Conservation (phyloP, 2,888 invertebrate species). For the Dryadula phaetusa region DNA sequence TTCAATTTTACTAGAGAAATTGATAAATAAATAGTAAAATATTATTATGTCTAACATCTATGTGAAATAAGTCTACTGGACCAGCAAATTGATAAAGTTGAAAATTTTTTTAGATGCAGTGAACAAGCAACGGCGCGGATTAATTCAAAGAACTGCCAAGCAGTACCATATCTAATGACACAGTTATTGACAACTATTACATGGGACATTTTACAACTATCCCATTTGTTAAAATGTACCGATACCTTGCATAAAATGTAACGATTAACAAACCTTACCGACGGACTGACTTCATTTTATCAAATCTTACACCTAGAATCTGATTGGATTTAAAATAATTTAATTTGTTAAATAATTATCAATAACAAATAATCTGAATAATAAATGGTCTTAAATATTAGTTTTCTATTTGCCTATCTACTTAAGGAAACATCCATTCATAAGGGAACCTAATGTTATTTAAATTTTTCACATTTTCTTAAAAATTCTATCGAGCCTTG, state of each 20-base stretch:
- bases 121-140: conserved; percentile 28
- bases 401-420: conserved; percentile 75
- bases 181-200: conserved; percentile 18
- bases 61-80: conserved; percentile 37
- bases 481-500: conserved; percentile 14
- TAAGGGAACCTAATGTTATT: conserved; percentile 50
- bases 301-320: conserved; percentile 49
- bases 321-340: conserved; percentile 63
- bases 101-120: conserved; percentile 8
- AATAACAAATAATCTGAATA: conserved; percentile 62
- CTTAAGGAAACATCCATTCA: conserved; percentile 63
- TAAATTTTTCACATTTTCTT: conserved; percentile 36
- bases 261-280: conserved; percentile 28
- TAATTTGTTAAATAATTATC: conserved; percentile 52
- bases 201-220: conserved; percentile 1
- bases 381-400: conserved; percentile 64
- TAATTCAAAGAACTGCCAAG: conserved; percentile 32
- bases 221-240: conserved; percentile 3
- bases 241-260: conserved; percentile 23
- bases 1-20: conserved; percentile 12
- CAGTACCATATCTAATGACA: conserved; percentile 23
- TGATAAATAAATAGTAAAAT: conserved; percentile 21
- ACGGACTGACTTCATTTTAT: conserved; percentile 40
- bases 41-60: conserved; percentile 27
- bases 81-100: conserved; percentile 8